Base-by-base conservation (phyloP, 2,113 vertebrate genomes). In the Orientallactaga bullata region DNA sequence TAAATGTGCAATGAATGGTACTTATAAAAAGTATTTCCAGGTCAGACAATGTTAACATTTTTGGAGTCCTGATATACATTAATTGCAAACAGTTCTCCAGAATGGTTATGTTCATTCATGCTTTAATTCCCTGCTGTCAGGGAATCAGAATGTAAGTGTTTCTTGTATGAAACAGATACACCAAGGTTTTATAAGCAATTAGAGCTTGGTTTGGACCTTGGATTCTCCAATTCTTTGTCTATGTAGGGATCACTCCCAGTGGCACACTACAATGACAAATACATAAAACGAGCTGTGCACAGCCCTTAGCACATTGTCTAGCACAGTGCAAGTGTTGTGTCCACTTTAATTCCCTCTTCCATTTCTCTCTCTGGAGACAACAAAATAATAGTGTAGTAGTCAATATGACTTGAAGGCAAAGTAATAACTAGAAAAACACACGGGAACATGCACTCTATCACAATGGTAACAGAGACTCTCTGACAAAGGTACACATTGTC, bases 11-110 rank as follows among this genome's bases (percentile, higher is more conserved):
- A 18, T 30, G 28, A 94, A 71, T 76, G 61, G 15, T 23, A 65
- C 35, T 91, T 71, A 79, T 37, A 24, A 79, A 11, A 39, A 51
- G 60, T 72, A 86, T 78, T 85, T 85, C 78, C 60, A 94, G 26
- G 24, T 68, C 37, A 85, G 47, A 55, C 47, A 85, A 28, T 47
- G 71, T 79, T 39, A 80, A 51, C n/a, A 74, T 84, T 87, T 93
- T 80, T 71, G n/a, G 69, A 39, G 63, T 1, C 20, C 77, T 47
- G 9, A 71, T n/a, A 28, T 28, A 72, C n/a, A 68, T 74, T 63
- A n/a, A 28, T 73, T 85, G 37, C 30, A 63, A 71, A 69, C 21
- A 61, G 61, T 81, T 30, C 15, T 73, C 66, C 69, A 60, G 15
- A 76, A 83, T 61, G 35, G 11, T 61, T 72, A 15, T 90, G 32